Evolutionary conservation across 2,888 invertebrate genomes (phyloP).

Genomic region (Xestia ashworthii): DNA sequence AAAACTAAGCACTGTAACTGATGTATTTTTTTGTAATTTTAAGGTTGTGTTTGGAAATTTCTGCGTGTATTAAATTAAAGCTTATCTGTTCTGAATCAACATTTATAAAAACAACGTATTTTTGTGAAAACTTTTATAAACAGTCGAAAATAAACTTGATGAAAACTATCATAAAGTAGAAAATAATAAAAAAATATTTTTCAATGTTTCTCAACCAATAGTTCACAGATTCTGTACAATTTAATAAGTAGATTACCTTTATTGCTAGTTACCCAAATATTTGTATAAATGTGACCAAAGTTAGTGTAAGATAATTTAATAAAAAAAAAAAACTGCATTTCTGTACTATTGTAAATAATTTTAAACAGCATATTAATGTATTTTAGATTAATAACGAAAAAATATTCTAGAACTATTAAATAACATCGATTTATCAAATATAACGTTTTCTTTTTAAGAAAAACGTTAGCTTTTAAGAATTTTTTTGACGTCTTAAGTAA

Average conservation of each 20-base stretch:
- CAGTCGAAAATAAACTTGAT: neutral
- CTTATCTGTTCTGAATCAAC: neutral
- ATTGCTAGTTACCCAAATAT: constrained; percentile 31
- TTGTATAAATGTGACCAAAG: constrained; percentile 66
- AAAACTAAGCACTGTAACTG: neutral
- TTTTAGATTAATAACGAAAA: constrained; percentile 5
- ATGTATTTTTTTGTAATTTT: constrained; percentile 1
- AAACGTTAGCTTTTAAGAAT: constrained; percentile 11
- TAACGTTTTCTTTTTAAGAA: constrained; percentile 34
- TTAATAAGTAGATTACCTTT: constrained; percentile 14
- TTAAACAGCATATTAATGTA: constrained; percentile 29
- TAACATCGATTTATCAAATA: constrained; percentile 29
- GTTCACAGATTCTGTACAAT: constrained; percentile 25
- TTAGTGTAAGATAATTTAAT: constrained; percentile 52
- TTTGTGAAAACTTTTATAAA: neutral
- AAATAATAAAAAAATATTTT: constrained; percentile 12
- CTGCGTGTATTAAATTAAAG: neutral
- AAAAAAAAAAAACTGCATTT: constrained; percentile 56
- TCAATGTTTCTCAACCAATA: constrained; percentile 1
- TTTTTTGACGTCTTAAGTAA: constrained; percentile 26
- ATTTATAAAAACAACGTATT: neutral
- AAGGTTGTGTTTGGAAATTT: neutral
- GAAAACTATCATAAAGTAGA: neutral
- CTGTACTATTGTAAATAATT: constrained; percentile 61
- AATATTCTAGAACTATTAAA: constrained; percentile 32